A percentile compares a stretch with the other conserved stretches of the same genome.
These are phyloP conservation scores for Hippoglossus stenolepis DNA, from an alignment of 2,113 vertebrate genomes.

Conservation along the genomic window DNA sequence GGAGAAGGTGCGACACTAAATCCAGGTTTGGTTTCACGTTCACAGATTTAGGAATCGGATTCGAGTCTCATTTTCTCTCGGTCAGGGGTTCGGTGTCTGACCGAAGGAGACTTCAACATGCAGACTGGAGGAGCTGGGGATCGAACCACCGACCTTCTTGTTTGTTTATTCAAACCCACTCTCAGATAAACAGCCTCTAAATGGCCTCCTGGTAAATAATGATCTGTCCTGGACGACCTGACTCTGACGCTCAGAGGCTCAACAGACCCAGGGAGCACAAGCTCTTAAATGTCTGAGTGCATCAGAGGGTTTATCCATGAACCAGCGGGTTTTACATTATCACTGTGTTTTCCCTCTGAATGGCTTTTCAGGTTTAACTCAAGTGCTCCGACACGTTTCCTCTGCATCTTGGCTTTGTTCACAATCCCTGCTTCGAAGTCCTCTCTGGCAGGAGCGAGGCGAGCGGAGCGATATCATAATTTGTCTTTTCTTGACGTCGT, in stretches of 20 bases:
- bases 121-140: too few relatives aligned
- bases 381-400: conserved; percentile 52
- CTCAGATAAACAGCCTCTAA: neutral
- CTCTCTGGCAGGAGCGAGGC: conserved; percentile 17
- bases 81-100: too few relatives aligned
- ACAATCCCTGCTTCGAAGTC: conserved; percentile 60
- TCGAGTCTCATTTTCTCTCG: too few relatives aligned
- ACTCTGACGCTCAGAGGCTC: conserved; percentile 16
- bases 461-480: conserved; percentile 50
- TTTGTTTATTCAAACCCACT: too few relatives aligned
- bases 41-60: too few relatives aligned
- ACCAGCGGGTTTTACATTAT: conserved; percentile 51
- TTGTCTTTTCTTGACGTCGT: conserved; percentile 70
- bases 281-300: conserved; percentile 33
- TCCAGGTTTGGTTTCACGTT: too few relatives aligned
- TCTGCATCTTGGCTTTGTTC: conserved; percentile 51
- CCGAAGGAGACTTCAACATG: too few relatives aligned
- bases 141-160: too few relatives aligned
- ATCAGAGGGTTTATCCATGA: conserved; percentile 55
- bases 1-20: too few relatives aligned
- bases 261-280: neutral
- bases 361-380: conserved; percentile 45
- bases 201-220: neutral
- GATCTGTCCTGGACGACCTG: neutral
- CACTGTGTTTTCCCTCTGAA: conserved; percentile 21